A percentile compares a stretch with the other conserved stretches of the same genome.
These are phyloP conservation scores for Eulithis testata DNA, from an alignment of 2,888 invertebrate genomes.

Conservation along the genomic window DNA sequence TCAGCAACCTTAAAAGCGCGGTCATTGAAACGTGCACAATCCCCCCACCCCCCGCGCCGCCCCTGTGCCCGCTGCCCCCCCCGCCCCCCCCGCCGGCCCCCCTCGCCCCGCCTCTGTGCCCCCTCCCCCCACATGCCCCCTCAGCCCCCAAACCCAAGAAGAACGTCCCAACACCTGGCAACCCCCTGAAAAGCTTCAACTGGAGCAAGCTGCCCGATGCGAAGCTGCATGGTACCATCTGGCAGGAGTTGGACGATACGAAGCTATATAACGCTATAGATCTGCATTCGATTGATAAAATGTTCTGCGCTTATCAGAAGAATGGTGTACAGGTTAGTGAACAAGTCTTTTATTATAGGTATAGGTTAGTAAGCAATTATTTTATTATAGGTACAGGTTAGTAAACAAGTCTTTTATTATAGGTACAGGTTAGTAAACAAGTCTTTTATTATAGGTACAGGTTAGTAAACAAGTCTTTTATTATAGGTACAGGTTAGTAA, in stretches of 20 bases:
- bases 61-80: constrained; percentile 83
- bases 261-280: constrained; percentile 97
- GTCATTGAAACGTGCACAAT: constrained; percentile 70
- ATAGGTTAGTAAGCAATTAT: too few relatives aligned
- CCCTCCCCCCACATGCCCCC: constrained; percentile 79
- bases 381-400: too few relatives aligned
- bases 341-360: neutral
- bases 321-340: constrained; percentile 90
- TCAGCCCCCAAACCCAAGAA: constrained; percentile 88
- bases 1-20: constrained; percentile 78
- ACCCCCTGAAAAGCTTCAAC: constrained; percentile 98
- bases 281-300: constrained; percentile 94
- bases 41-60: constrained; percentile 63
- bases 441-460: too few relatives aligned
- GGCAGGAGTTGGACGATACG: constrained; percentile 97
- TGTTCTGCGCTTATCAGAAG: constrained; percentile 98
- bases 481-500: too few relatives aligned
- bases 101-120: constrained; percentile 85
- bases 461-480: too few relatives aligned
- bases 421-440: too few relatives aligned
- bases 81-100: constrained; percentile 85
- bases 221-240: constrained; percentile 96
- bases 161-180: constrained; percentile 96
- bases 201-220: constrained; percentile 98
- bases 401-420: too few relatives aligned